phyloP scores from a whole-genome alignment of 2,113 vertebrate species.

The Pampusana beccarii region DNA sequence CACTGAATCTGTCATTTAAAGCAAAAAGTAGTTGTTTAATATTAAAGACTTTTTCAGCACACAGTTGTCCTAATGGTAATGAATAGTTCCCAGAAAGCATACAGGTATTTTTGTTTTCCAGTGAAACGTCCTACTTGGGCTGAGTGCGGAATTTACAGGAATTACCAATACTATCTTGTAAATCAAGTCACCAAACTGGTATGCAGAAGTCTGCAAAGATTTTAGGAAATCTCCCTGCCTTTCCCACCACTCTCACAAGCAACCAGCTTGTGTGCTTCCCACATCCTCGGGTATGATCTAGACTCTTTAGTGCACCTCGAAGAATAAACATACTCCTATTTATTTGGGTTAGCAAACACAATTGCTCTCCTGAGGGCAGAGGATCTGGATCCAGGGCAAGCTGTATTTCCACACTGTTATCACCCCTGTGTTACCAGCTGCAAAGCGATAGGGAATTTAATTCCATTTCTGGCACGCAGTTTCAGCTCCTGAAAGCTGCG shows the following conservation, averaged over 20 bases:
- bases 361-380: background rate
- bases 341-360: background rate
- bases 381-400: background rate
- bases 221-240: background rate
- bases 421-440: background rate
- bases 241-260: background rate
- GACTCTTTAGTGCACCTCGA: background rate
- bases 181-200: background rate
- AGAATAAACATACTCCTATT: background rate
- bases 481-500: conserved; percentile 13
- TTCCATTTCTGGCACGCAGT: conserved; percentile 14
- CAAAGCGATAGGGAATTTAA: conserved; percentile 24
- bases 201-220: background rate
- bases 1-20: background rate
- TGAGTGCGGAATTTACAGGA: background rate
- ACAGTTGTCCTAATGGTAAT: background rate
- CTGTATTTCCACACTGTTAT: background rate
- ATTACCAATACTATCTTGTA: background rate
- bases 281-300: background rate
- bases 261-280: background rate
- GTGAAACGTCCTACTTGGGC: background rate
- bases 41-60: background rate
- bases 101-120: background rate
- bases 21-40: background rate
- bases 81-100: background rate